Base-by-base conservation (phyloP, 2,888 invertebrate genomes). In the Erebia epiphron region DNA sequence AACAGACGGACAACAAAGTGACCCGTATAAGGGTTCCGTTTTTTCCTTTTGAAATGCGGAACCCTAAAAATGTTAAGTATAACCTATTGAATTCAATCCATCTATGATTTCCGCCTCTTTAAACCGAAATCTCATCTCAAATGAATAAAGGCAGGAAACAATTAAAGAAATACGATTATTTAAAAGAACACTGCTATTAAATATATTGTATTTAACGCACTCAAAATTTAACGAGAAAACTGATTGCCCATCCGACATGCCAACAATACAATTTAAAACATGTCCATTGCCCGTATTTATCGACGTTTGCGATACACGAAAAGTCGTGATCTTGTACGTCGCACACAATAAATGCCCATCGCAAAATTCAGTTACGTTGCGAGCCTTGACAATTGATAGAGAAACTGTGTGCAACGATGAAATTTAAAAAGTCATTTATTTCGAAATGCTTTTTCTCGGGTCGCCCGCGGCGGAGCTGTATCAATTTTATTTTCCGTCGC, bases 371-470 rank as follows among this genome's bases (percentile, higher is more conserved):
- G 91, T 92, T 92, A 92, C 88, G 87, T 83, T 83, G 86, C 90
- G 89, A 89, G 89, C 87, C 91, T 88, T 90, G 89, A 90, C 92
- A 90, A 91, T 92, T 93, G 93, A 92, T 92, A 92, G 91, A 92
- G 93, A 89, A 92, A 92, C 92, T 91, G 93, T 92, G 92, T 90
- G 91, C 93, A 92, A 91, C 91, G 93, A 92, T 92, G 89, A 92
- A 93, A 92, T 93, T 93, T 93, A 91, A 93, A 93, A 93, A 93
- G 92, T 93, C 92, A 93, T 93, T 93, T 93, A 92, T 92, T 91
- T 93, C 88, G 87, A 90, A 93, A 92, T 93, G 88, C 92, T 91
- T 92, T 92, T 91, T 91, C 92, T 91, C 91, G 88, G 86, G 83
- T 82, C 86, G 91, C 92, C 88, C 89, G 90, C 83, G 91, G 92